Base-by-base conservation (phyloP, 2,797 vertebrate species). In the Heterohyrax brucei region DNA sequence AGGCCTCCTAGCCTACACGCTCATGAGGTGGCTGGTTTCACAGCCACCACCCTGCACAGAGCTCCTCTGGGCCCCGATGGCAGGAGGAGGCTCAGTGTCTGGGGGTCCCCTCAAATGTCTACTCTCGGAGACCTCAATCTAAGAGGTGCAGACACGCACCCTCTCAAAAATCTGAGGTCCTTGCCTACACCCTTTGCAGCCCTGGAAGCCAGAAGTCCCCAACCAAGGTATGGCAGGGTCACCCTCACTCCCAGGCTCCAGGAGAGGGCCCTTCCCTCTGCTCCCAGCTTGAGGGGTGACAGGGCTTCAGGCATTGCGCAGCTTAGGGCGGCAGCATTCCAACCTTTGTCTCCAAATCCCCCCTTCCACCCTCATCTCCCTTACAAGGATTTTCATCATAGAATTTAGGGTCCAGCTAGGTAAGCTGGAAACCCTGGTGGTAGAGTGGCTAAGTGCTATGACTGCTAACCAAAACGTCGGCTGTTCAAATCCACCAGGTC, bases 271-370 rank as follows among this genome's bases (percentile, higher is more conserved):
- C 53, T 3, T 3, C 33, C 86, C 19, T 4, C 7, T 28, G 30
- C 5, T 62, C 64, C 64, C 46, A 48, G 85, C 73, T 64, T 4
- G 39, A 0, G 22, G 24, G 10, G 70, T 4, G 39, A 0, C 18
- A 19, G 10, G 70, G 24, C 94, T 30, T 28, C 68, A 14, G 18
- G 82, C 0, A 0, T 3, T 44, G 46, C 70, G 4, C 10, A 24
- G 61, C n/a, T 7, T 19, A 5, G 4, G 64, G 64, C 46, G 0
- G 0, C 14, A 2, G 48, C 6, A 1, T 28, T 48, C 64, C 26
- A 0, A 3, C 14, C 30, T 19, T 14, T 22, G 68, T 12, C 53
- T 53, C 6, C 0, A 0, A 48, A 53, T 46, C 26, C 44, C 39
- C 12, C 10, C 7, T 12, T 39, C 39, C 24, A 14, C 30, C 26